Conservation (phyloP, 2,888 invertebrate genomes). For the Diabrotica balteata region DNA sequence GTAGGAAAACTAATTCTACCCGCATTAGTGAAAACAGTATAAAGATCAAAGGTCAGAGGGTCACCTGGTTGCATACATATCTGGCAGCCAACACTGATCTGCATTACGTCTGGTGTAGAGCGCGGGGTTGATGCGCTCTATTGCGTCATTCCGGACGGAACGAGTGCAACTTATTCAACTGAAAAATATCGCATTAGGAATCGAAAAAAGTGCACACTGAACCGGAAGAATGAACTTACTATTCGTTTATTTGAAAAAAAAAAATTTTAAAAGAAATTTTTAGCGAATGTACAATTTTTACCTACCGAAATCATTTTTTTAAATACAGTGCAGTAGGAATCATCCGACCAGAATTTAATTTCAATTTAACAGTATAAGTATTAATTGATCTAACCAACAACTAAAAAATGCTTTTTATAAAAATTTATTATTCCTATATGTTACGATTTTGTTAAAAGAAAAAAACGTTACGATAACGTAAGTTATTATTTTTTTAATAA, state of each 20-base stretch:
- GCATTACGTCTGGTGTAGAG: constrained; percentile 18
- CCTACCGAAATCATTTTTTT: no score
- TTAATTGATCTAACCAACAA: no score
- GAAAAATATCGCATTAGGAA: constrained; percentile 13
- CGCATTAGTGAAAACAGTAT: constrained; percentile 20
- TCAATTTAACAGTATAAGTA: no score
- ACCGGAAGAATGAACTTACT: constrained; percentile 14
- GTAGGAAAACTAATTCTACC: neutral
- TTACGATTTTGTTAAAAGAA: no score
- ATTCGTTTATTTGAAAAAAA: constrained; percentile 13
- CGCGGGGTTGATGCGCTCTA: constrained; percentile 24
- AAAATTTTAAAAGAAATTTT: neutral
- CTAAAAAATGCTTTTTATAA: no score
- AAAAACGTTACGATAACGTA: no score
- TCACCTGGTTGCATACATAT: constrained; percentile 22
- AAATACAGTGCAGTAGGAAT: no score
- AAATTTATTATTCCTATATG: no score
- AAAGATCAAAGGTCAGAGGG: constrained; percentile 27
- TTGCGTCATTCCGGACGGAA: constrained; percentile 20
- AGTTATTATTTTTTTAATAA: no score
- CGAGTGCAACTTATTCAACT: constrained; percentile 7
- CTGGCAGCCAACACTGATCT: constrained; percentile 22
- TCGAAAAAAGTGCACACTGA: constrained; percentile 13
- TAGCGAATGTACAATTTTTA: no score
- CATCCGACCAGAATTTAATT: no score